phyloP scores from a whole-genome alignment of 2,888 invertebrate genomes.

The Lobophora halterata region DNA sequence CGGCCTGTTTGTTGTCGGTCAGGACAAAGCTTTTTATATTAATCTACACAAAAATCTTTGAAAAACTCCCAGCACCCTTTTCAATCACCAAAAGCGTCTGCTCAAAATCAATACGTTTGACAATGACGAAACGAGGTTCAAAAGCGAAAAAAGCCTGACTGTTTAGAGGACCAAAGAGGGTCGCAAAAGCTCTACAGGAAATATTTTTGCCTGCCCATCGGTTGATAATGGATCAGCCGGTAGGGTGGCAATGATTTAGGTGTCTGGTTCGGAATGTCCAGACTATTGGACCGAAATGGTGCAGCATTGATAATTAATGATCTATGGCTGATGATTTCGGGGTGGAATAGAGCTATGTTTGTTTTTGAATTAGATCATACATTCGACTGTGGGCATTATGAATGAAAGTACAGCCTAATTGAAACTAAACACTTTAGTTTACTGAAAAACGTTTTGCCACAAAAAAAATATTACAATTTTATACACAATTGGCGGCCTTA shows the following conservation, averaged over 20 bases:
- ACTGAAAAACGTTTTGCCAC: no score
- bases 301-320: conserved; percentile 29
- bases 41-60: no score
- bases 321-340: conserved; percentile 17
- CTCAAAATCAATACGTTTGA: conserved; percentile 47
- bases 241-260: conserved; percentile 38
- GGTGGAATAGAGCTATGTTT: background rate
- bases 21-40: no score
- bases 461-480: no score
- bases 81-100: no score
- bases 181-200: conserved; percentile 41
- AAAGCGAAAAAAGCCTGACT: conserved; percentile 27
- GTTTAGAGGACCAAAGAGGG: conserved; percentile 29
- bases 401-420: no score
- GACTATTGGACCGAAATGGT: conserved; percentile 27
- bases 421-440: no score
- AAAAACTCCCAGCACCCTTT: no score
- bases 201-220: conserved; percentile 48
- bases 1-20: no score
- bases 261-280: conserved; percentile 25
- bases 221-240: conserved; percentile 52
- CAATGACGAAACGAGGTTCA: conserved; percentile 42
- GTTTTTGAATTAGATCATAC: background rate
- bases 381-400: no score
- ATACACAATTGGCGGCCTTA: no score